These are phyloP conservation scores for Cydia amplana DNA, from an alignment of 1,140 invertebrate species.

Conservation along the genomic window DNA sequence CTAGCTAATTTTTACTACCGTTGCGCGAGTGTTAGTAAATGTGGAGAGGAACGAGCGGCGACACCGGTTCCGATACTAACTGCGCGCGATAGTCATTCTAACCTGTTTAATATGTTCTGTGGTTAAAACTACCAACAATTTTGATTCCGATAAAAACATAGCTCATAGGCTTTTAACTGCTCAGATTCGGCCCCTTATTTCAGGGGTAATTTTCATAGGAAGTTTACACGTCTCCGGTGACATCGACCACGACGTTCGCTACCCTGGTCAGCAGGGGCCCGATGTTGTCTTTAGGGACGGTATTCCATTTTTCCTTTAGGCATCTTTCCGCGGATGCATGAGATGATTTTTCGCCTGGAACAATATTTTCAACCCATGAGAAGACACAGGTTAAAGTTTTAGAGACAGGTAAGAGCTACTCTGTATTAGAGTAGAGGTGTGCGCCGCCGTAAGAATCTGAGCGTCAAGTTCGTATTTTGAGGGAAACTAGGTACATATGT, in stretches of 20 bases:
- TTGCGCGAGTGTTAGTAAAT: too few species aligned
- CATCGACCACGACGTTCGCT: constrained; percentile 62
- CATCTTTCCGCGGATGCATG: constrained; percentile 64
- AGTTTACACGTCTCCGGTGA: constrained; percentile 39
- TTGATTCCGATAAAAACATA: too few species aligned
- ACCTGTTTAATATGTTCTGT: too few species aligned
- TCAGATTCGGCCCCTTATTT: not conserved
- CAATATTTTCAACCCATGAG: constrained; percentile 26
- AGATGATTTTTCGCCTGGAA: constrained; percentile 52
- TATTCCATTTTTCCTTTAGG: constrained; percentile 60
- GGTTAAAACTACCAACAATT: too few species aligned
- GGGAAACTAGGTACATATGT: too few species aligned
- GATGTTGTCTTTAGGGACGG: constrained; percentile 57
- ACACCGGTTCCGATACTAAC: too few species aligned
- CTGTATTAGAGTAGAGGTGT: constrained; percentile 43
- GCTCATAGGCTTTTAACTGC: too few species aligned
- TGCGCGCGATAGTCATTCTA: too few species aligned
- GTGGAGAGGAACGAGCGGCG: too few species aligned
- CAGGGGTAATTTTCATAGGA: not conserved
- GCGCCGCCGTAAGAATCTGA: too few species aligned
- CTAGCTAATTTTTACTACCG: too few species aligned
- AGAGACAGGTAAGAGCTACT: constrained; percentile 55
- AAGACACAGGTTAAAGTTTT: not conserved
- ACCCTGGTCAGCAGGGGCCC: constrained; percentile 62
- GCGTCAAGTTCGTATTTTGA: too few species aligned